Evolutionary conservation across 35 echinoderm and acorn worm genomes (phyloP).

Genomic region (Apostichopus parvimensis): DNA sequence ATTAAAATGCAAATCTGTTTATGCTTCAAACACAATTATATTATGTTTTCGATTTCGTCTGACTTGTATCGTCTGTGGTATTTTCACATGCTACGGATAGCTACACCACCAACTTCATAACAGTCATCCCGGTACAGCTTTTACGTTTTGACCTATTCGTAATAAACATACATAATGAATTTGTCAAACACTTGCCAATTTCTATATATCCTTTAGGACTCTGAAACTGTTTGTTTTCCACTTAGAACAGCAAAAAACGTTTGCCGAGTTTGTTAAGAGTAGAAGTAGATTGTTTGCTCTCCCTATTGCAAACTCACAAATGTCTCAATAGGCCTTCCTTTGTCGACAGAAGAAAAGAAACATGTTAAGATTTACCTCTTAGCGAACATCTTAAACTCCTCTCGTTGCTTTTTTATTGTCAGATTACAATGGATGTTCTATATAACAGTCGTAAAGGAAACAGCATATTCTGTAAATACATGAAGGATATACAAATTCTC

Average conservation of each 20-base stretch:
- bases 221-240: not conserved
- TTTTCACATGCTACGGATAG: no score
- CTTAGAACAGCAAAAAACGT: not conserved
- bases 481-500: not conserved
- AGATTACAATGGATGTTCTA: not conserved
- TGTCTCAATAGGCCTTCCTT: not conserved
- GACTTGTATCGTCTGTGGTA: no score
- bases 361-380: not conserved
- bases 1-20: no score
- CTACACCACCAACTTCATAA: no score
- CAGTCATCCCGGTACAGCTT: no score
- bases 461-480: not conserved
- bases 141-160: not conserved
- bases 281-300: not conserved
- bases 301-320: not conserved
- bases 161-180: not conserved
- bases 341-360: not conserved
- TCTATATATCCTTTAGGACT: not conserved
- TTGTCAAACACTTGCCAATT: not conserved
- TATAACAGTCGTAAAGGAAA: slow-evolving; percentile 1
- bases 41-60: no score
- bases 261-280: not conserved
- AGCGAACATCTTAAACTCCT: not conserved
- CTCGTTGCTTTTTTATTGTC: not conserved
- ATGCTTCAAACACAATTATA: no score